Evolutionary conservation across 1,140 invertebrate species (phyloP).

Genomic region (Solenopsis invicta): DNA sequence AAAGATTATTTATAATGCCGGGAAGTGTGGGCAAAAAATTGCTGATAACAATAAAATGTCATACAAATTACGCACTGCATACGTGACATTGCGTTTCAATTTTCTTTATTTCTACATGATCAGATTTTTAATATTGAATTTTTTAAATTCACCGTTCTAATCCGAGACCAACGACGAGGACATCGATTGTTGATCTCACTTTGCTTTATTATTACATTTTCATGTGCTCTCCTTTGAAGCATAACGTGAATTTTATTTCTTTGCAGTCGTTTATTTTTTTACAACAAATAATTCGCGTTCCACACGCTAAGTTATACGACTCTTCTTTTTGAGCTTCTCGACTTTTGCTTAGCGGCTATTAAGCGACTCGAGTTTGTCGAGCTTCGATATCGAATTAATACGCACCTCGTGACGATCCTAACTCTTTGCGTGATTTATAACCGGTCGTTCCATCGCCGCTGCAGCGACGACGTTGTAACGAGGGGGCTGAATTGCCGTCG

Average conservation of each 20-base stretch:
- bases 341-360: not conserved
- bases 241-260: not conserved
- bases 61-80: too few species aligned
- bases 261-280: not conserved
- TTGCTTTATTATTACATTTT: too few species aligned
- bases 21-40: too few species aligned
- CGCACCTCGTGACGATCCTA: slow-evolving; percentile 41
- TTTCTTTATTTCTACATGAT: too few species aligned
- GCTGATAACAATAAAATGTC: too few species aligned
- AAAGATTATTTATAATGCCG: too few species aligned
- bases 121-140: too few species aligned
- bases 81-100: too few species aligned
- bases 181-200: too few species aligned
- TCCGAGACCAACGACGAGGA: too few species aligned
- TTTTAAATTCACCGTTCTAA: too few species aligned
- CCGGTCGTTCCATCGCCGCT: slow-evolving; percentile 49
- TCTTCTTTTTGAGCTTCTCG: not conserved
- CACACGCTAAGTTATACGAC: not conserved
- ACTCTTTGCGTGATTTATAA: slow-evolving; percentile 64
- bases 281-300: not conserved
- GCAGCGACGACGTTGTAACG: slow-evolving; percentile 41
- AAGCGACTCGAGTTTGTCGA: slow-evolving; percentile 6
- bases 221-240: not conserved
- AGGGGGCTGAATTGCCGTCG: slow-evolving; percentile 58
- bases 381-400: slow-evolving; percentile 47